phyloP scores from a whole-genome alignment of 1,140 invertebrate species.

The Meloidogyne exigua region DNA sequence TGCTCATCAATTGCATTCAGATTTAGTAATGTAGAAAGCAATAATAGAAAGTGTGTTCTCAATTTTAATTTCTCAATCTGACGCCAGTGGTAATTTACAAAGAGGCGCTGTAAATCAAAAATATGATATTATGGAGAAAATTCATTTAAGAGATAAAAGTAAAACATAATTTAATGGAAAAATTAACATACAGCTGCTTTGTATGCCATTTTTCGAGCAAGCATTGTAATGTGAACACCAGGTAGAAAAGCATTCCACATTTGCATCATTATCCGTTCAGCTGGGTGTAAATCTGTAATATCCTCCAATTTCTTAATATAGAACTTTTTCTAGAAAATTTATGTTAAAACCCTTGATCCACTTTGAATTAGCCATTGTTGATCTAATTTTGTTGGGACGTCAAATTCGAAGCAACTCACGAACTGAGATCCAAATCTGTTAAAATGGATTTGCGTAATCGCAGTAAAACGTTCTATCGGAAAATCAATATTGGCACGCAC shows the following conservation, averaged over 20 bases:
- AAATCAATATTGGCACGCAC: conserved; percentile 9
- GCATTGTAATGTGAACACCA: conserved; percentile 31
- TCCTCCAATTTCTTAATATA: conserved; percentile 34
- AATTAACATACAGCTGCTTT: conserved; percentile 27
- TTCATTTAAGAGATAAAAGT: too few relatives aligned
- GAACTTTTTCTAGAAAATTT: conserved; percentile 2
- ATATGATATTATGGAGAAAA: background rate
- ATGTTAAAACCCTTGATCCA: conserved; percentile 26
- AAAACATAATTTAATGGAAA: background rate
- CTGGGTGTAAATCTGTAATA: conserved; percentile 32
- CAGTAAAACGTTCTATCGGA: conserved; percentile 23
- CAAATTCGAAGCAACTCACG: conserved; percentile 22
- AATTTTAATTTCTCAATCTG: conserved; percentile 14
- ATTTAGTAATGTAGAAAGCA: conserved; percentile 19
- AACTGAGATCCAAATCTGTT: conserved; percentile 16
- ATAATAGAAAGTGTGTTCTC: conserved; percentile 31
- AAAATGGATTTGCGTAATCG: background rate
- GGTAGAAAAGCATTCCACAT: conserved; percentile 34
- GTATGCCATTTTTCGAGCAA: conserved; percentile 32
- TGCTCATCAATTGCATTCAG: conserved; percentile 26
- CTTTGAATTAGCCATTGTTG: conserved; percentile 34
- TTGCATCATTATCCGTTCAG: conserved; percentile 34
- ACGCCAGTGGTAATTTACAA: conserved; percentile 19
- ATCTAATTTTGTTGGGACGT: conserved; percentile 31
- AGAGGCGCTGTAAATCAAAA: conserved; percentile 22